Evolutionary conservation across 2,113 vertebrate species (phyloP).

Genomic region (Macrotis lagotis): DNA sequence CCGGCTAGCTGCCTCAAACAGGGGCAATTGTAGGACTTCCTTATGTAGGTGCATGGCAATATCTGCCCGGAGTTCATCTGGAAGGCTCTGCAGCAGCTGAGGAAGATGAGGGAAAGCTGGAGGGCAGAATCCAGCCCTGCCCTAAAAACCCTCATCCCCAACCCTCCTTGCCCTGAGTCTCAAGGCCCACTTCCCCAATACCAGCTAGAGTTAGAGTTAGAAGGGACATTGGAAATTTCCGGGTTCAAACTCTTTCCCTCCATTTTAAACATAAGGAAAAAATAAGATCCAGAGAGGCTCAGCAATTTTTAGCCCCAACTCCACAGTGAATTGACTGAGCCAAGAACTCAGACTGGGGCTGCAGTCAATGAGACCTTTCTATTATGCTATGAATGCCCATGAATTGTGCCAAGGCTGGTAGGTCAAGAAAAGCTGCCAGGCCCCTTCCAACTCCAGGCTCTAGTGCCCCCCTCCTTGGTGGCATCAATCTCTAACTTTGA

Average conservation of each 20-base stretch:
- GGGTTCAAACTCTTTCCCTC: background rate
- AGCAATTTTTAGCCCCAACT: too few relatives aligned
- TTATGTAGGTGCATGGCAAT: conserved; percentile 84
- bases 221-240: background rate
- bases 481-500: background rate
- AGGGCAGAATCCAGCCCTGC: background rate
- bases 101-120: background rate
- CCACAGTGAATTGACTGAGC: background rate
- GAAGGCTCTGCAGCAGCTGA: conserved; percentile 82
- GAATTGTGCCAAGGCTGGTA: background rate
- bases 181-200: background rate
- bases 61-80: conserved; percentile 82
- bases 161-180: too few relatives aligned
- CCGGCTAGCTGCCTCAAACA: conserved; percentile 78
- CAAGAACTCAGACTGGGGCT: background rate
- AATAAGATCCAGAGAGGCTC: background rate
- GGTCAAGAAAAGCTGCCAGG: background rate
- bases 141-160: background rate
- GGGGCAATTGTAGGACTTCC: conserved; percentile 82
- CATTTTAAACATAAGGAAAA: background rate
- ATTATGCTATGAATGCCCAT: background rate
- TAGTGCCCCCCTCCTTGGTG: background rate
- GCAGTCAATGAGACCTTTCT: background rate
- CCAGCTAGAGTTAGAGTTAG: background rate
- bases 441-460: background rate